phyloP scores from a whole-genome alignment of 2,113 vertebrate species.

The Condylura cristata region DNA sequence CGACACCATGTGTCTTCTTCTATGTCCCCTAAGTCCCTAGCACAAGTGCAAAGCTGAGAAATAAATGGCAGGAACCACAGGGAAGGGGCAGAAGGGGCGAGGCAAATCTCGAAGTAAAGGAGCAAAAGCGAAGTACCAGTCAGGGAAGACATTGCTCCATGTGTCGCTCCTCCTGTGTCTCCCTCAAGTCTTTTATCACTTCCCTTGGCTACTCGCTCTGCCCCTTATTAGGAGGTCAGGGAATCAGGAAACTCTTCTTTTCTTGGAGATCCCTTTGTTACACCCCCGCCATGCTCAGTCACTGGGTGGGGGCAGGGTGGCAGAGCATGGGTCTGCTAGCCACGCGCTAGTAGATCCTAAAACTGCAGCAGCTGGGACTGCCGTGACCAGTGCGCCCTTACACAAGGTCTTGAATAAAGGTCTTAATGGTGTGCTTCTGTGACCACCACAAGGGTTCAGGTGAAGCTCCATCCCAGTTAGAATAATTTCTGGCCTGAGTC shows the following conservation, averaged over 20 bases:
- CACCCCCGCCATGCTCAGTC: rapidly evolving
- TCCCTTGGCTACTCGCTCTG: too few species aligned
- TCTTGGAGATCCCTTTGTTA: too few species aligned
- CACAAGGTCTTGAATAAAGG: neutral
- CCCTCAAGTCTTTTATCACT: neutral
- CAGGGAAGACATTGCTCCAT: too few species aligned
- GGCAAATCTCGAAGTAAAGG: too few species aligned
- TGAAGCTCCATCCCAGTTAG: neutral
- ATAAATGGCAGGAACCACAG: too few species aligned
- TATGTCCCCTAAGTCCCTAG: too few species aligned
- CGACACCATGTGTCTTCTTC: too few species aligned
- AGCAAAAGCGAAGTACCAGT: too few species aligned
- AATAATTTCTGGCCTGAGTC: neutral
- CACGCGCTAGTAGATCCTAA: neutral
- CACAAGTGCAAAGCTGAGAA: too few species aligned
- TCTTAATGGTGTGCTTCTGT: neutral
- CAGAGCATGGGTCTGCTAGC: neutral
- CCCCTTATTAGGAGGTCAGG: too few species aligned
- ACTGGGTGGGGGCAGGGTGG: neutral
- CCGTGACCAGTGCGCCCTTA: neutral
- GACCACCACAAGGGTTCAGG: neutral
- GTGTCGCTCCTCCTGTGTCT: neutral
- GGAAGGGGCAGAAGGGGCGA: too few species aligned
- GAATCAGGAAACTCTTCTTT: too few species aligned
- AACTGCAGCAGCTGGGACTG: neutral